Evolutionary conservation across 2,888 invertebrate species (phyloP), one percentile per base, ranked within the genome.

Genomic region (Megamerina dolium): DNA sequence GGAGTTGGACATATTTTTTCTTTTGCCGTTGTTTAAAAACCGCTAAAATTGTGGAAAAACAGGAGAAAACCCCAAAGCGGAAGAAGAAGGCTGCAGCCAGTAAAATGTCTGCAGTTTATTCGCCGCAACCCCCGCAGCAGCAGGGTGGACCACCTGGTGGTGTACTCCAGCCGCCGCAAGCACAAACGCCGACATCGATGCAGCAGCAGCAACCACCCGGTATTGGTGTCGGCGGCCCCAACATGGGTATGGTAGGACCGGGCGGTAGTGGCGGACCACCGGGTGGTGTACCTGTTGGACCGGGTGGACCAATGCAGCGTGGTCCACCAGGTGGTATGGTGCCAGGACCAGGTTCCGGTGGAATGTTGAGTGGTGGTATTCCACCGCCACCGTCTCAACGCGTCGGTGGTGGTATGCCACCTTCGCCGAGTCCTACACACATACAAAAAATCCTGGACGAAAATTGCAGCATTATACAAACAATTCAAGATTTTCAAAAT

Each of bases 401-500:
- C 5, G 57, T 59, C 48, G 76, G 80, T 51, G 77, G 79, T 29
- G 74, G 58, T 17, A 56, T 58, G 34, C 77, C 80, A 44, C 81
- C 79, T 47, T 85, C 89, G 38, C 82, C 87, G 31, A 89, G 80
- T 68, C 83, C 87, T 47, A 83, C 84, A 37, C 89, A 89, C 73
- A 87, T 92, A 60, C 91, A 92, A 70, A 91, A 95, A 80, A 86
- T 97, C 82, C 77, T 97, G 48, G 96, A 97, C 75, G 97, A 97
- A 74, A 97, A 97, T 72, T 89, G 89, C 58, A 92, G 94, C 68
- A 77, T 97, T 33, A 96, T 97, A 60, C 92, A 95, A 75, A 91
- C 92, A 8, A 95, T 97, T 64, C 89, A 93, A 70, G 96, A 97
- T 58, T 95, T 86, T 73, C 96, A 97, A 74, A 87, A 83, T 53